Percentiles rank a stretch among this genome's conserved stretches.
Conservation (phyloP, 2,797 vertebrate species). For the Coracias cyanogaster region DNA sequence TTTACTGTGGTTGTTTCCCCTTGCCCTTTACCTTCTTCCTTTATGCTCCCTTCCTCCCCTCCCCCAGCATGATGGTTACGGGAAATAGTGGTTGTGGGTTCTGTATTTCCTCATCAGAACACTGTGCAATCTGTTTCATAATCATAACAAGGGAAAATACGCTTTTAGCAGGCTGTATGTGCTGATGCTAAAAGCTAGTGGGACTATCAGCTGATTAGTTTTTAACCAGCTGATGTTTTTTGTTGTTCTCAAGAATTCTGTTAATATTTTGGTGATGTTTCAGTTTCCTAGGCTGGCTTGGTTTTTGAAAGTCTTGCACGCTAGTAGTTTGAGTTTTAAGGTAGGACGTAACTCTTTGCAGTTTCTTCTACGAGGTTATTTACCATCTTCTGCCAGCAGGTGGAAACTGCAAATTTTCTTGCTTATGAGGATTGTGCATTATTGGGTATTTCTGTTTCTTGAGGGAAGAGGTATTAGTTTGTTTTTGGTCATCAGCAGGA, state of each 20-base stretch:
- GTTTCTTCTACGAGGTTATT: background rate
- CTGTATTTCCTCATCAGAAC: conserved; percentile 53
- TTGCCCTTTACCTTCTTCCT: background rate
- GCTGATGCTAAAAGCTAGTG: background rate
- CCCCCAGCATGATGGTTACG: background rate
- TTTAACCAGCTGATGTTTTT: background rate
- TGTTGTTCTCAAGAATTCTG: background rate
- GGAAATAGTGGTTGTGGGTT: conserved; percentile 38
- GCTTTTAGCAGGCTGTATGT: background rate
- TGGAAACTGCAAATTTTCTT: conserved; percentile 38
- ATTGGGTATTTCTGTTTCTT: background rate
- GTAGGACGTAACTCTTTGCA: background rate
- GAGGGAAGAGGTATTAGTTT: background rate
- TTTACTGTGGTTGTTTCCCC: background rate
- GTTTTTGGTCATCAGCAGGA: background rate
- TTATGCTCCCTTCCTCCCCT: background rate
- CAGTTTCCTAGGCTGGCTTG: background rate
- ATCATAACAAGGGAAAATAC: conserved; percentile 5
- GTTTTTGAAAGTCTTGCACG: background rate
- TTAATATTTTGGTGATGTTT: background rate
- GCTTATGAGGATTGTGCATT: fast-evolving
- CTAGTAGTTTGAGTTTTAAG: background rate
- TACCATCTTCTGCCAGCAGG: conserved; percentile 30
- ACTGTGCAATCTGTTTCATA: conserved; percentile 58
- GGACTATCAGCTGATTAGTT: background rate